Evolutionary conservation across 2,888 invertebrate species (phyloP).

Genomic region (Lithophane leautieri): DNA sequence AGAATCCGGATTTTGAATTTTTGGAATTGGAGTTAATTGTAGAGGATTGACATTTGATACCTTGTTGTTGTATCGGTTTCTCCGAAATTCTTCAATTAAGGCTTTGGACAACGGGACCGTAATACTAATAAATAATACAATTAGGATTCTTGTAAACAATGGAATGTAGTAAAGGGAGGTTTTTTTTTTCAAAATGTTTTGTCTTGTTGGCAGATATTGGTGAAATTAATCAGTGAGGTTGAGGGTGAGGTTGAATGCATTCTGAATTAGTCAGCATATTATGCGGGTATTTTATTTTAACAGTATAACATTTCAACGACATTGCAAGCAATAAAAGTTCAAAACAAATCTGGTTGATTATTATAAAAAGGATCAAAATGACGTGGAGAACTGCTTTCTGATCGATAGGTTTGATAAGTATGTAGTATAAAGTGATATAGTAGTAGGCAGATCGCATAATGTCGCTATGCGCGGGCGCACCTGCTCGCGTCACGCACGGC

Average conservation of each 20-base stretch:
- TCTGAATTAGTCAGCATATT: neutral
- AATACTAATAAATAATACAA: neutral
- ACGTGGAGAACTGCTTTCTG: constrained; percentile 20
- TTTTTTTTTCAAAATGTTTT: neutral
- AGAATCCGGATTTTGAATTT: constrained; percentile 15
- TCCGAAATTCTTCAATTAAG: constrained; percentile 8
- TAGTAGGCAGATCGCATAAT: constrained; percentile 32
- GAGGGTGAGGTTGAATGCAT: neutral
- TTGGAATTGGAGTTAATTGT: constrained; percentile 9
- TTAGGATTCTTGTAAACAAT: neutral
- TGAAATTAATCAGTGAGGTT: neutral
- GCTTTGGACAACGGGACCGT: neutral
- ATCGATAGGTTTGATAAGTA: constrained; percentile 46
- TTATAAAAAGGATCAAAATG: constrained; percentile 26
- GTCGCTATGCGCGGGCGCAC: constrained; percentile 60
- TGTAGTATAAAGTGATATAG: constrained; percentile 34
- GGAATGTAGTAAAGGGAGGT: neutral
- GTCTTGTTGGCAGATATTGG: neutral
- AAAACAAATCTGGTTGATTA: constrained; percentile 4
- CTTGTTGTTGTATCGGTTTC: constrained; percentile 9
- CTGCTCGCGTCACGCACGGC: constrained; percentile 65
- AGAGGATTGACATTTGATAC: constrained; percentile 20
- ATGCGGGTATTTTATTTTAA: neutral
- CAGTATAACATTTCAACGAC: neutral
- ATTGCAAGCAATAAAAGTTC: neutral